These are phyloP conservation scores for Microcebus jonahi DNA, from an alignment of 2,113 vertebrate species.

Conservation along the genomic window DNA sequence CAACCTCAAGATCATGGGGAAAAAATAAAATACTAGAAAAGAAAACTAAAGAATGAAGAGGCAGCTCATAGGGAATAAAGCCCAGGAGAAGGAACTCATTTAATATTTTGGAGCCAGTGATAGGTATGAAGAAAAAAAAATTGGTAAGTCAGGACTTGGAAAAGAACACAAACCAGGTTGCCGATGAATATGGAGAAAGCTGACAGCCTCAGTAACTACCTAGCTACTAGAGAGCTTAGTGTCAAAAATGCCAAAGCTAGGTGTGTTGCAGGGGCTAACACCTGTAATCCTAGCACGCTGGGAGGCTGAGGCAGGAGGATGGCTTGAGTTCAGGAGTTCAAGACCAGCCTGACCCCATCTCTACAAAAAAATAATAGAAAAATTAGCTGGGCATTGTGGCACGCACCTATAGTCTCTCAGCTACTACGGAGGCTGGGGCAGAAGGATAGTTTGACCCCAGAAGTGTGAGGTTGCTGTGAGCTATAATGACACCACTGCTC, in stretches of 20 bases:
- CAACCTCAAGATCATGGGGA: neutral
- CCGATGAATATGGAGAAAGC: conserved; percentile 91
- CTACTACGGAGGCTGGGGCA: too few relatives aligned
- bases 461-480: too few relatives aligned
- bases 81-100: neutral
- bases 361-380: too few relatives aligned
- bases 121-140: neutral
- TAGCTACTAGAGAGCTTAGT: conserved; percentile 62
- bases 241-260: conserved; percentile 88
- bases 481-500: too few relatives aligned
- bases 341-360: too few relatives aligned
- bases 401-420: too few relatives aligned
- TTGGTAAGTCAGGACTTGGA: conserved; percentile 90
- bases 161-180: conserved; percentile 90
- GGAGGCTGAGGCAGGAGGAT: too few relatives aligned
- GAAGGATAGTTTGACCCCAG: too few relatives aligned
- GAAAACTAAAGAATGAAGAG: neutral
- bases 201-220: conserved; percentile 88
- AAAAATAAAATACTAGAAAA: neutral
- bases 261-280: too few relatives aligned
- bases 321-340: too few relatives aligned
- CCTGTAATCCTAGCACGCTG: too few relatives aligned
- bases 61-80: neutral
- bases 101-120: neutral
- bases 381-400: too few relatives aligned